A percentile compares a stretch with the other conserved stretches of the same genome.
Conservation (phyloP, 2,797 vertebrate genomes). For the Pelochelys cantorii region DNA sequence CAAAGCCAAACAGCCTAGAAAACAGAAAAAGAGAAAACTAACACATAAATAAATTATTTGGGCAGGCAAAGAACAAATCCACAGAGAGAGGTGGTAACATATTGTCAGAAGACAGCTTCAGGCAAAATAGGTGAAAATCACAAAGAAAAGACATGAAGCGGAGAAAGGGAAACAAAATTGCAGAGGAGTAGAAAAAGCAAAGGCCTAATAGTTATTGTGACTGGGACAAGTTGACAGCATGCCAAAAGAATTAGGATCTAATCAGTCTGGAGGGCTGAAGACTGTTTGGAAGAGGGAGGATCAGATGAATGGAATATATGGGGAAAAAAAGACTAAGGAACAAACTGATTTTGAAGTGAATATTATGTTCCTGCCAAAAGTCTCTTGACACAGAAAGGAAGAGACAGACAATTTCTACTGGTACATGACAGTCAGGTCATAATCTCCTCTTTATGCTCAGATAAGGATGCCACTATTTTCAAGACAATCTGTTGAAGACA, state of each 20-base stretch:
- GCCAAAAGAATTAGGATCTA: constrained; percentile 79
- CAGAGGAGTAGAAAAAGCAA: constrained; percentile 70
- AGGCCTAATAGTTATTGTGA: constrained; percentile 74
- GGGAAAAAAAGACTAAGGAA: constrained; percentile 51
- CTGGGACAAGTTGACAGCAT: constrained; percentile 73
- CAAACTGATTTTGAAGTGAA: constrained; percentile 76
- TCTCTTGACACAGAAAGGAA: constrained; percentile 72
- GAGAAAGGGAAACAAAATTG: constrained; percentile 76
- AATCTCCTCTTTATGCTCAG: constrained; percentile 41
- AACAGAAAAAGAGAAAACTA: constrained; percentile 39
- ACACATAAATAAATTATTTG: constrained; percentile 76
- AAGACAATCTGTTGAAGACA: constrained; percentile 21
- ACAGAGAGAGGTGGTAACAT: constrained; percentile 70
- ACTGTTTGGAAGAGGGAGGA: constrained; percentile 61
- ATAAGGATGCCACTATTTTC: constrained; percentile 38
- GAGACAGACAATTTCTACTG: constrained; percentile 69
- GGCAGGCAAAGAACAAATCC: constrained; percentile 76
- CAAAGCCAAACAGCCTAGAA: constrained; percentile 53
- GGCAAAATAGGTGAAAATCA: constrained; percentile 80
- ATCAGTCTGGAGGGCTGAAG: constrained; percentile 70
- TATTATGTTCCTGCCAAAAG: constrained; percentile 79
- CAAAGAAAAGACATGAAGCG: constrained; percentile 67
- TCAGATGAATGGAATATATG: constrained; percentile 70
- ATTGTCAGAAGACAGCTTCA: constrained; percentile 76
- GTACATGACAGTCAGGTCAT: constrained; percentile 64